Evolutionary conservation across 2,888 invertebrate genomes (phyloP).

Genomic region (Nasonovia ribisnigri): DNA sequence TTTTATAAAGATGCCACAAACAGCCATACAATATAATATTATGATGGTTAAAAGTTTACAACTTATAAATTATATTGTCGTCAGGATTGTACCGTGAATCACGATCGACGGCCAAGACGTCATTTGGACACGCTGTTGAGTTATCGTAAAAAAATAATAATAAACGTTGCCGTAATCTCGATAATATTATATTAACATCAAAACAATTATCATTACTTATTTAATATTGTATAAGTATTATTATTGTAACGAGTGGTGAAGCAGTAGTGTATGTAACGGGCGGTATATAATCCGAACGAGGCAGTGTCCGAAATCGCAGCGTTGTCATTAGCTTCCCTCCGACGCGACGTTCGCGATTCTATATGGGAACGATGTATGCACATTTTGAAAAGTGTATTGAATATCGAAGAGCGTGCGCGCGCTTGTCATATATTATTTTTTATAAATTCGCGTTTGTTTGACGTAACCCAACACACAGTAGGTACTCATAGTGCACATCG

Average conservation of each 20-base stretch:
- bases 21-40: background rate
- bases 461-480: background rate
- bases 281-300: background rate
- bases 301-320: background rate
- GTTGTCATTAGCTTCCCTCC: background rate
- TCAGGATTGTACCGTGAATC: background rate
- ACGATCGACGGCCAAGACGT: background rate
- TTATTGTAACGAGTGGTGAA: background rate
- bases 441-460: background rate
- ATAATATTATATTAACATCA: background rate
- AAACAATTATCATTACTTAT: background rate
- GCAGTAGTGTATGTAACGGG: background rate
- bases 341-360: background rate
- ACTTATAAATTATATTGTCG: background rate
- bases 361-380: background rate
- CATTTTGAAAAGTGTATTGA: background rate
- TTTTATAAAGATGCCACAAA: background rate
- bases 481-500: slow-evolving; percentile 4
- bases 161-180: background rate
- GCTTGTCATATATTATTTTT: background rate
- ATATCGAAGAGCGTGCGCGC: background rate
- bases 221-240: background rate
- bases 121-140: background rate
- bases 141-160: background rate
- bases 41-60: background rate